phyloP scores from a whole-genome alignment of 2,888 invertebrate genomes.

The Biston stratarius region DNA sequence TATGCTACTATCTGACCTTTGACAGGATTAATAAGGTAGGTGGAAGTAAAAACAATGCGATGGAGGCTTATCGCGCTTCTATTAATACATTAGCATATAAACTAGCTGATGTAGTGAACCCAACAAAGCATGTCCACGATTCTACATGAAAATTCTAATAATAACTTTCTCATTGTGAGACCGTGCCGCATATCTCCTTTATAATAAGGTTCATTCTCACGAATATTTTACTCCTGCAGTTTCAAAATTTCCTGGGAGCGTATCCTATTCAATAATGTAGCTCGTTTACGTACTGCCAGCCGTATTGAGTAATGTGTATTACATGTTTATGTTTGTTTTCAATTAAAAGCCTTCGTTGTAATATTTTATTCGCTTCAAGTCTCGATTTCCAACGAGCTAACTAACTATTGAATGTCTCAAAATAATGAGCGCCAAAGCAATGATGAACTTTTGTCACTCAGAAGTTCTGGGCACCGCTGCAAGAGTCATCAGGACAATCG shows the following conservation, averaged over 20 bases:
- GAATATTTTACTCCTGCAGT: slow-evolving; percentile 38
- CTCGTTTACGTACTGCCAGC: slow-evolving; percentile 24
- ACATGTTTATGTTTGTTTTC: slow-evolving; percentile 18
- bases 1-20: slow-evolving; percentile 51
- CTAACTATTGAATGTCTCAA: no score
- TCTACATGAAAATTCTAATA: slow-evolving; percentile 56
- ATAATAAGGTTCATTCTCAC: slow-evolving; percentile 51
- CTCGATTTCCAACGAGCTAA: neutral
- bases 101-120: slow-evolving; percentile 47
- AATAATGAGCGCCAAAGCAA: no score
- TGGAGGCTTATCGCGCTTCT: slow-evolving; percentile 46
- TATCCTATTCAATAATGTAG: slow-evolving; percentile 18
- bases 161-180: slow-evolving; percentile 58
- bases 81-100: slow-evolving; percentile 62
- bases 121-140: slow-evolving; percentile 57
- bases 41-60: slow-evolving; percentile 46
- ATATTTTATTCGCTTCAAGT: slow-evolving; percentile 5
- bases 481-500: no score
- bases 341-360: slow-evolving; percentile 6
- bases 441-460: no score
- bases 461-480: no score
- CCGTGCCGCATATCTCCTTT: slow-evolving; percentile 46
- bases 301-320: slow-evolving; percentile 17
- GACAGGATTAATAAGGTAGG: slow-evolving; percentile 48
- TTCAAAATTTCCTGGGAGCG: slow-evolving; percentile 20